A percentile compares a stretch with the other conserved stretches of the same genome.
phyloP scores from a whole-genome alignment of 1,140 invertebrate genomes.

The Arion vulgaris region DNA sequence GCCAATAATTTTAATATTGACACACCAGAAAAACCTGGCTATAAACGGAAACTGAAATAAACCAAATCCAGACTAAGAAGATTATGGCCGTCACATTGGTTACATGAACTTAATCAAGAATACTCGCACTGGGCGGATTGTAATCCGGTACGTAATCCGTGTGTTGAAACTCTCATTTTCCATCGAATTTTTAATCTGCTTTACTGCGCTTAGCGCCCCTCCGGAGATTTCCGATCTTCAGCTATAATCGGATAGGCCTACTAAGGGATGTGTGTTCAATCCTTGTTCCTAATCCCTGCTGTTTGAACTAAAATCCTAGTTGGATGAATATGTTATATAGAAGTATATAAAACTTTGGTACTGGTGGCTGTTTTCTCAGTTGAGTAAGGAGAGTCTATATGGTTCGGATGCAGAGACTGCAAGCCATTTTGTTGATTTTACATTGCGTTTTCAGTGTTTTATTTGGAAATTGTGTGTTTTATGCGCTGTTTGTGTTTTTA shows the following conservation, averaged over 20 bases:
- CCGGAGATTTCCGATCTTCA: slow-evolving; percentile 22
- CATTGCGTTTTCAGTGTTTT: no score
- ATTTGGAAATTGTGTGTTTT: no score
- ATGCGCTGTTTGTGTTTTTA: no score
- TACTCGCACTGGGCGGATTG: neutral
- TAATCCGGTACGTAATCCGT: neutral
- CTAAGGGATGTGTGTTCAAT: neutral
- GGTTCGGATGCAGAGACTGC: no score
- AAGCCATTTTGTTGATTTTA: no score
- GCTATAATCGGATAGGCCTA: slow-evolving; percentile 30
- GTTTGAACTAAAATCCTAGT: slow-evolving; percentile 9
- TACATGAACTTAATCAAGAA: neutral
- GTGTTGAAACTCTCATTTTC: no score
- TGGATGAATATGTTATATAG: slow-evolving; percentile 15
- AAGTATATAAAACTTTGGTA: slow-evolving; percentile 13
- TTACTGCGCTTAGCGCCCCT: slow-evolving; percentile 16
- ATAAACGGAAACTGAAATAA: no score
- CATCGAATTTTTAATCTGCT: slow-evolving; percentile 11
- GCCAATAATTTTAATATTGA: no score
- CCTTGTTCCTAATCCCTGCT: slow-evolving; percentile 9
- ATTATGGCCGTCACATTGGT: neutral
- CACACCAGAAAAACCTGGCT: no score
- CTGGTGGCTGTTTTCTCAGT: neutral
- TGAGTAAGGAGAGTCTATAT: no score
- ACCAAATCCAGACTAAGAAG: neutral